Evolutionary conservation across 2,888 invertebrate species (phyloP).

Genomic region (Caenorhabditis uteleia): DNA sequence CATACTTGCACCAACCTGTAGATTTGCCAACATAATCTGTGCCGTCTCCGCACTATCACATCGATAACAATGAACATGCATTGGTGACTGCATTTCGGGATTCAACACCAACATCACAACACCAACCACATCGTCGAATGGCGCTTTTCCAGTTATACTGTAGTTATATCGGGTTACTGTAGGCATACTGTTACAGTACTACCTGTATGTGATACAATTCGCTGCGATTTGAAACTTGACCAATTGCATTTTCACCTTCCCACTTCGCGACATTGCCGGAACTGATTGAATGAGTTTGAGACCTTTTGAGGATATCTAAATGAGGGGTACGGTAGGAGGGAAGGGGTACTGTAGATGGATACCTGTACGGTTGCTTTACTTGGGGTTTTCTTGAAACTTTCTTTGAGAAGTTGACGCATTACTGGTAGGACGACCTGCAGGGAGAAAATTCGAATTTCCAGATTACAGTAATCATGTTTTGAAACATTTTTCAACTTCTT

Average conservation of each 20-base stretch:
- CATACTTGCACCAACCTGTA: slow-evolving; percentile 46
- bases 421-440: slow-evolving; percentile 61
- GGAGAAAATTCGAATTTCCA: too few species aligned
- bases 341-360: too few species aligned
- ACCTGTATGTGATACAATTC: slow-evolving; percentile 82
- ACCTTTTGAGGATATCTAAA: slow-evolving; percentile 80
- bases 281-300: slow-evolving; percentile 88
- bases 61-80: slow-evolving; percentile 89
- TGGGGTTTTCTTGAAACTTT: slow-evolving; percentile 53
- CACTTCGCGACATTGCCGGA: slow-evolving; percentile 69
- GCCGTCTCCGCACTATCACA: slow-evolving; percentile 90
- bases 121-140: slow-evolving; percentile 85
- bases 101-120: slow-evolving; percentile 90
- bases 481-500: too few species aligned
- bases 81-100: slow-evolving; percentile 89
- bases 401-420: slow-evolving; percentile 59
- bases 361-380: slow-evolving; percentile 68
- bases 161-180: slow-evolving; percentile 66
- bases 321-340: background rate
- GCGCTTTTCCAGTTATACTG: slow-evolving; percentile 79
- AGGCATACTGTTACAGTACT: background rate
- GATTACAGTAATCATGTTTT: too few species aligned
- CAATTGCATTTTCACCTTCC: slow-evolving; percentile 72
- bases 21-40: slow-evolving; percentile 82
- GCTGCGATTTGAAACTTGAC: slow-evolving; percentile 93